phyloP scores from a whole-genome alignment of 1,140 invertebrate genomes.

The Gryon sp. region DNA sequence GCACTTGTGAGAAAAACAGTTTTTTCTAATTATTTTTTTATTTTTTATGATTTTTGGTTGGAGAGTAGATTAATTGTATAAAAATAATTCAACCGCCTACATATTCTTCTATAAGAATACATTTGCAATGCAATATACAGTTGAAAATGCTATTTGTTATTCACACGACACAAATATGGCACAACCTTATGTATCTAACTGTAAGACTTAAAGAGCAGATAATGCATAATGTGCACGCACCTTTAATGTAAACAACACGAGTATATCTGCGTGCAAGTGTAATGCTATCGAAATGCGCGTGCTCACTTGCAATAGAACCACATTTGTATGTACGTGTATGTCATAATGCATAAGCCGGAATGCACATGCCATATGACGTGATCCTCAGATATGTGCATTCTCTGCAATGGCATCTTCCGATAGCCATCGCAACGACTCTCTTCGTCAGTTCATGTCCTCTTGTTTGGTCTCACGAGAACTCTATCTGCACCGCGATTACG shows the following conservation, averaged over 20 bases:
- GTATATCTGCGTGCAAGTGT: conserved; percentile 9
- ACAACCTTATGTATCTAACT: conserved; percentile 10
- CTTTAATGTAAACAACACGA: conserved; percentile 37
- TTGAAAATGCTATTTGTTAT: conserved; percentile 3
- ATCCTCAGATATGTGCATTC: conserved; percentile 30
- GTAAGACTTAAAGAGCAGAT: conserved; percentile 37
- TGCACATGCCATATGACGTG: conserved; percentile 37
- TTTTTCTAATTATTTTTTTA: no score
- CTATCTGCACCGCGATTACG: neutral
- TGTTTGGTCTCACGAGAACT: neutral
- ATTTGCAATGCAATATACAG: no score
- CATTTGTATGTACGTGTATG: conserved; percentile 1
- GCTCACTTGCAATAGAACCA: conserved; percentile 12
- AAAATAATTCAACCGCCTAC: no score
- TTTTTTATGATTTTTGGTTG: no score
- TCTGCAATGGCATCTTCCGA: conserved; percentile 41
- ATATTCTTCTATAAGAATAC: no score
- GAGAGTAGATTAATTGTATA: no score
- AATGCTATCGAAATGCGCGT: conserved; percentile 43
- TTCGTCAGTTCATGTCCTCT: neutral
- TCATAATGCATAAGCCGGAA: conserved; percentile 41
- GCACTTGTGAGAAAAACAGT: no score
- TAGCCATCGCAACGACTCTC: conserved; percentile 15
- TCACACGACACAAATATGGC: neutral
- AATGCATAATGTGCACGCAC: conserved; percentile 29